Percentiles rank a stretch among this genome's conserved stretches.
Evolutionary conservation across 2,113 vertebrate genomes (phyloP).

Genomic region (Nesogale talazaci): DNA sequence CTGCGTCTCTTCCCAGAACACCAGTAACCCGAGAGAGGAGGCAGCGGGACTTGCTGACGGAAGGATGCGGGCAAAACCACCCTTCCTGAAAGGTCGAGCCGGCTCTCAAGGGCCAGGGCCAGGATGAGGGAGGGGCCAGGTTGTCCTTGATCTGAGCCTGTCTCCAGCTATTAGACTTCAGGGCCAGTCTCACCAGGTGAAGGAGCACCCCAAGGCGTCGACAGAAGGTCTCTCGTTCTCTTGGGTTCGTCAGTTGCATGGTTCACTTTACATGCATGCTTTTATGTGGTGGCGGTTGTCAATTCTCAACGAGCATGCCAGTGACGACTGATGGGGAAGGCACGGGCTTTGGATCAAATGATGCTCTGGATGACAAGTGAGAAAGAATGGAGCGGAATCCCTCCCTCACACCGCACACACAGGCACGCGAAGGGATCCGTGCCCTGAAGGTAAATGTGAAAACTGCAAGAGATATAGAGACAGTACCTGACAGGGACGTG

Average conservation of each 20-base stretch:
- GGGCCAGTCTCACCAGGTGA: rapidly evolving
- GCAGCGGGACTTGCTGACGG: rapidly evolving
- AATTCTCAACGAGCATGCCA: background rate
- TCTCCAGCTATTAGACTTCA: background rate
- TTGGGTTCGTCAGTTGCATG: too few species aligned
- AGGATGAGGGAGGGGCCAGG: background rate
- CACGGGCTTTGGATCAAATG: background rate
- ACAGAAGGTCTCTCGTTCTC: too few species aligned
- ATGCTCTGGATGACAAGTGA: too few species aligned
- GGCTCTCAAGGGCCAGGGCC: background rate
- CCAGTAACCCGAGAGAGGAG: background rate
- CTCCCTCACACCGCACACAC: background rate
- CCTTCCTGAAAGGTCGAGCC: background rate
- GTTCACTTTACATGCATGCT: too few species aligned
- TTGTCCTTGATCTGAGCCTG: background rate
- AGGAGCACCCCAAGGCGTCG: background rate
- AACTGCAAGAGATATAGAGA: background rate
- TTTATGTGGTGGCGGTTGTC: background rate
- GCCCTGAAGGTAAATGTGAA: background rate
- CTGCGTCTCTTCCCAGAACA: background rate
- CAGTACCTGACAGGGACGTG: too few species aligned
- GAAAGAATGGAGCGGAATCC: background rate
- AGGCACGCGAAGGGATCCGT: background rate
- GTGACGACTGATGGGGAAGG: background rate
- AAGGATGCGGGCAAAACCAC: too few species aligned